phyloP scores from a whole-genome alignment of 2,113 vertebrate species.

The Elachura formosa region DNA sequence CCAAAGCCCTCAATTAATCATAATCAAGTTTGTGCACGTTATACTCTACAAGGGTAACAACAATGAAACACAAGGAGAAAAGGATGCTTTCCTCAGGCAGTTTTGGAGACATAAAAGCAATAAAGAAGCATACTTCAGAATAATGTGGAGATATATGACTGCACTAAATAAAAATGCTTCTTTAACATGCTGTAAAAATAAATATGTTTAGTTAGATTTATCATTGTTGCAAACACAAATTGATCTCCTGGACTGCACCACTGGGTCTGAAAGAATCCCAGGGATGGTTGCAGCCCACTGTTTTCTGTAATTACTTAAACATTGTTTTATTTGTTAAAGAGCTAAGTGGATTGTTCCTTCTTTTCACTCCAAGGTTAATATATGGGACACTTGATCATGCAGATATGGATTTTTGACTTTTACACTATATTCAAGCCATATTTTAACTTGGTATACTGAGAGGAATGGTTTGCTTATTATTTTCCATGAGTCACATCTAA shows the following conservation, averaged over 20 bases:
- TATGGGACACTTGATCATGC: background rate
- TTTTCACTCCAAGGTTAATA: background rate
- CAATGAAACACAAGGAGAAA: constrained; percentile 47
- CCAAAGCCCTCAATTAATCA: constrained; percentile 56
- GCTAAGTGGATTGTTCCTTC: background rate
- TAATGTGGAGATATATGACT: constrained; percentile 71
- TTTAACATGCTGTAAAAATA: constrained; percentile 64
- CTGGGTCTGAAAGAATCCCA: background rate
- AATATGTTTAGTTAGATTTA: constrained; percentile 68
- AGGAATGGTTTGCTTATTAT: background rate
- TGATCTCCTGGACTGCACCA: background rate
- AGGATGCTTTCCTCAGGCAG: constrained; percentile 62
- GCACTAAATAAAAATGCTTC: constrained; percentile 68
- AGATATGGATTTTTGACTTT: background rate
- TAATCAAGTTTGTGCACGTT: constrained; percentile 59
- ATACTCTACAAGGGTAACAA: constrained; percentile 47
- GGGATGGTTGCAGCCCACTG: background rate
- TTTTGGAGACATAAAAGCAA: constrained; percentile 67
- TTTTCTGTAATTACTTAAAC: constrained; percentile 55
- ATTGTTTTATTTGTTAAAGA: constrained; percentile 20
- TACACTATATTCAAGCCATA: background rate
- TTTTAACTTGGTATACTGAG: background rate
- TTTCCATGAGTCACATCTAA: background rate
- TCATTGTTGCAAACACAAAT: constrained; percentile 50
- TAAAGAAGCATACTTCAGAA: constrained; percentile 65